Evolutionary conservation across 2,113 vertebrate genomes (phyloP).

Genomic region (Rousettus leschenaultii): DNA sequence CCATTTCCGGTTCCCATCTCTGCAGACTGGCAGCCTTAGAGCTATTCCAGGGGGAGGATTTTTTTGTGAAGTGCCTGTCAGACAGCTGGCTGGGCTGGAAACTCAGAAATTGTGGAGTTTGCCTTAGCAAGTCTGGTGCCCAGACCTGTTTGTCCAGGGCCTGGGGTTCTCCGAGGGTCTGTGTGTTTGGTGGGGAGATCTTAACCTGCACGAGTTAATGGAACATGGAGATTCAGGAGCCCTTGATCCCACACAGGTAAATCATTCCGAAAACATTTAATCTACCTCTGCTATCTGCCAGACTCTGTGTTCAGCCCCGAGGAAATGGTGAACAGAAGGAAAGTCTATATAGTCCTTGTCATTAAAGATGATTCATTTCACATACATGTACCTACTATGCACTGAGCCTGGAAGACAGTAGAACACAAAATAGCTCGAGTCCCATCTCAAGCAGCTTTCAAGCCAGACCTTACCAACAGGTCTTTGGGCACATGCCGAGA

Average conservation of each 20-base stretch:
- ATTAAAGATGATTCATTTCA: background rate
- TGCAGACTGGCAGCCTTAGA: background rate
- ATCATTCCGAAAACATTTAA: background rate
- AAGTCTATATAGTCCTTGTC: background rate
- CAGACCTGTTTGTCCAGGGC: background rate
- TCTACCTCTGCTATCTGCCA: background rate
- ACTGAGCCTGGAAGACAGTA: background rate
- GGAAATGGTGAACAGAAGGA: background rate
- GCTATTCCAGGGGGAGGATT: background rate
- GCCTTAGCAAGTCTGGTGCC: background rate
- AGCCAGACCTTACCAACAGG: background rate
- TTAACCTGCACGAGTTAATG: background rate
- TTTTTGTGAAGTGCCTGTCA: background rate
- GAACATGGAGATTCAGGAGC: background rate
- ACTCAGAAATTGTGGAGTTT: background rate
- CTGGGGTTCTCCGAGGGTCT: background rate
- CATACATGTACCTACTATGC: background rate
- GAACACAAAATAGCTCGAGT: background rate
- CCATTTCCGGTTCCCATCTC: conserved; percentile 38
- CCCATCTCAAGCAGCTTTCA: background rate
- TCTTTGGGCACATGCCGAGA: background rate
- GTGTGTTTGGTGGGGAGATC: background rate
- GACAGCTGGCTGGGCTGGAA: background rate
- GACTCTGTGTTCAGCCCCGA: background rate
- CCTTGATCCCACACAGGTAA: background rate